Conservation (phyloP, 1,140 invertebrate genomes). For the Aphelenchoides besseyi region DNA sequence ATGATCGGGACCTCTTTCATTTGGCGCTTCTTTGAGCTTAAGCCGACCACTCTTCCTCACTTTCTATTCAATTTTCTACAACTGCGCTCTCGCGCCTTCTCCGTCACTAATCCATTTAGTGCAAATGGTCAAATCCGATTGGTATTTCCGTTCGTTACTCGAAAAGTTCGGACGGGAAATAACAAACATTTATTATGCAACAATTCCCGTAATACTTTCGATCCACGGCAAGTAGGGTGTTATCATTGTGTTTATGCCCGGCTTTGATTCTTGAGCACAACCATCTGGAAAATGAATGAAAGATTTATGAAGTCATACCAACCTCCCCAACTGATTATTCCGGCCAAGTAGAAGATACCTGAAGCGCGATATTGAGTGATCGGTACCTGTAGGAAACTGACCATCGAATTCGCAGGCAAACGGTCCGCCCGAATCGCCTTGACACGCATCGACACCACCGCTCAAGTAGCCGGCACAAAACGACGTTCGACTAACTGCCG, state of each 20-base stretch:
- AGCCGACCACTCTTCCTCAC: too few relatives aligned
- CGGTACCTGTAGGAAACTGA: not conserved
- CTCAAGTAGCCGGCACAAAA: conserved; percentile 40
- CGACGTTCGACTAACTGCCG: not conserved
- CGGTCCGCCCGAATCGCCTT: too few relatives aligned
- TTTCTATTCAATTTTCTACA: too few relatives aligned
- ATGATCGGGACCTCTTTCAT: too few relatives aligned
- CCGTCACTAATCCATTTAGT: not conserved
- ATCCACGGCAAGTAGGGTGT: conserved; percentile 32
- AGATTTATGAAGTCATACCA: too few relatives aligned
- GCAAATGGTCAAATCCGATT: not conserved
- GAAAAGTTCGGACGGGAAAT: too few relatives aligned
- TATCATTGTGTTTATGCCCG: conserved; percentile 35
- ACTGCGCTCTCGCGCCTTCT: too few relatives aligned
- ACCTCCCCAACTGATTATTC: conserved; percentile 48
- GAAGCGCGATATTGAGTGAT: not conserved
- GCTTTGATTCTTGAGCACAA: conserved; percentile 36
- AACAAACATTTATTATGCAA: not conserved
- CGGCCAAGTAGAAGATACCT: conserved; percentile 11
- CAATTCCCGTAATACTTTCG: conserved; percentile 25
- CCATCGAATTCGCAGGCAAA: conserved; percentile 40
- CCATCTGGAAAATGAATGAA: too few relatives aligned
- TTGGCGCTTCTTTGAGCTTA: too few relatives aligned
- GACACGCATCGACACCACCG: conserved; percentile 38
- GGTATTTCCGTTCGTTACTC: not conserved